Percentiles rank a stretch among this genome's conserved stretches.
Conservation (phyloP, 1,140 invertebrate species). For the Phocides pigmalion region DNA sequence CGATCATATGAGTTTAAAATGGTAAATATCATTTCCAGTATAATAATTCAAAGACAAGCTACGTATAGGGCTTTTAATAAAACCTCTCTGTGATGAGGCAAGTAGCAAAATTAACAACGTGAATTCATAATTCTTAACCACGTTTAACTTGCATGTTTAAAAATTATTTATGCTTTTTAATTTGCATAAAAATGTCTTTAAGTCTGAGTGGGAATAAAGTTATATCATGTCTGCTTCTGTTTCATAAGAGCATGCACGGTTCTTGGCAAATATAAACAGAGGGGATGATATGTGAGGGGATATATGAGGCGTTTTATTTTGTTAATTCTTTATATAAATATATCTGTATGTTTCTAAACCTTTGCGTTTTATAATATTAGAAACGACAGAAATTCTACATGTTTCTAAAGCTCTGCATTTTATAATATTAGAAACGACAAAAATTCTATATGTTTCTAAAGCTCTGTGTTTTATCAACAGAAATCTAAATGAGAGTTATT, state of each 20-base stretch:
- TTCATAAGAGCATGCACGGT: background rate
- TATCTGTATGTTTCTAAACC: no score
- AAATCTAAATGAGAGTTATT: no score
- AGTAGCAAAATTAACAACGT: background rate
- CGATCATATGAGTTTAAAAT: no score
- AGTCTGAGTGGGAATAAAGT: background rate
- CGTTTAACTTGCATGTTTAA: background rate
- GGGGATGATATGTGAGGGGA: no score
- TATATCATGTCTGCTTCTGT: background rate
- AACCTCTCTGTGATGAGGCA: background rate
- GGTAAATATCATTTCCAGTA: background rate
- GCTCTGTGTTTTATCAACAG: no score
- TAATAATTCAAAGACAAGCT: background rate
- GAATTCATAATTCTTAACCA: background rate
- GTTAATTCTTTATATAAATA: no score
- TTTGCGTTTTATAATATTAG: no score
- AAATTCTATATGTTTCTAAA: no score
- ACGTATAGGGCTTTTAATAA: background rate
- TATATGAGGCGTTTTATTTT: no score
- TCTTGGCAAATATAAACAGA: background rate
- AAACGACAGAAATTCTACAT: no score
- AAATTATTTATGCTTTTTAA: background rate
- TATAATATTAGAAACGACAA: no score
- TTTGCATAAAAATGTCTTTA: conserved; percentile 4
- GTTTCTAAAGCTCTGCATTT: no score